phyloP scores from a whole-genome alignment of 2,797 vertebrate genomes.

The Synaphobranchus kaupii region DNA sequence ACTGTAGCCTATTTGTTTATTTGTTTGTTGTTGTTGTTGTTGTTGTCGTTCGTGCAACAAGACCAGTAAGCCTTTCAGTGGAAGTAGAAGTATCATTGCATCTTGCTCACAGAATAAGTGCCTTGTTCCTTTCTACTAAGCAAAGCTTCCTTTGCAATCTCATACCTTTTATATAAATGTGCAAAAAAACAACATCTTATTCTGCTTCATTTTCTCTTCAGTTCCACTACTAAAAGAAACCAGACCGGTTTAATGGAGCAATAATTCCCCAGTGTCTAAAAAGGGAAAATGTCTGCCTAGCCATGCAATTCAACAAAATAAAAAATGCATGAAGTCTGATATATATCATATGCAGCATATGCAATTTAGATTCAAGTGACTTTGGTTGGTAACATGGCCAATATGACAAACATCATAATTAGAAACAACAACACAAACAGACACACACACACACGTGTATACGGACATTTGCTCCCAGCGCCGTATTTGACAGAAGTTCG shows the following conservation, averaged over 20 bases:
- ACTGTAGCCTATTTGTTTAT: too few species aligned
- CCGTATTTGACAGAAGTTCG: too few species aligned
- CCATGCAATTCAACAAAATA: slow-evolving; percentile 57
- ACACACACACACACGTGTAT: too few species aligned
- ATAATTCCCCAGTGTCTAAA: slow-evolving; percentile 48
- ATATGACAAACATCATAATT: background rate
- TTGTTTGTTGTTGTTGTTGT: too few species aligned
- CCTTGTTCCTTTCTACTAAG: background rate
- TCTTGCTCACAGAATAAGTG: background rate
- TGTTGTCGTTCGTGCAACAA: background rate
- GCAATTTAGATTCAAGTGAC: slow-evolving; percentile 68
- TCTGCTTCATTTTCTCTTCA: slow-evolving; percentile 38
- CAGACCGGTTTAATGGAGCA: slow-evolving; percentile 54
- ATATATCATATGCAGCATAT: slow-evolving; percentile 59
- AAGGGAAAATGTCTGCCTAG: slow-evolving; percentile 39
- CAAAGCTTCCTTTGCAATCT: background rate
- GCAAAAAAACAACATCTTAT: slow-evolving; percentile 35
- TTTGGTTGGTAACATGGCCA: slow-evolving; percentile 22
- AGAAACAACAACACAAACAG: too few species aligned
- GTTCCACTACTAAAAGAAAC: slow-evolving; percentile 44
- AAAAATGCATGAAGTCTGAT: slow-evolving; percentile 77
- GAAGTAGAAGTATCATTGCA: background rate
- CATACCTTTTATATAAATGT: slow-evolving; percentile 25
- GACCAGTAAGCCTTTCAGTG: background rate
- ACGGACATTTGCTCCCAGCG: too few species aligned